Evolutionary conservation across 2,113 vertebrate genomes (phyloP), one percentile per base, ranked within the genome.

Genomic region (Alligator mississippiensis): DNA sequence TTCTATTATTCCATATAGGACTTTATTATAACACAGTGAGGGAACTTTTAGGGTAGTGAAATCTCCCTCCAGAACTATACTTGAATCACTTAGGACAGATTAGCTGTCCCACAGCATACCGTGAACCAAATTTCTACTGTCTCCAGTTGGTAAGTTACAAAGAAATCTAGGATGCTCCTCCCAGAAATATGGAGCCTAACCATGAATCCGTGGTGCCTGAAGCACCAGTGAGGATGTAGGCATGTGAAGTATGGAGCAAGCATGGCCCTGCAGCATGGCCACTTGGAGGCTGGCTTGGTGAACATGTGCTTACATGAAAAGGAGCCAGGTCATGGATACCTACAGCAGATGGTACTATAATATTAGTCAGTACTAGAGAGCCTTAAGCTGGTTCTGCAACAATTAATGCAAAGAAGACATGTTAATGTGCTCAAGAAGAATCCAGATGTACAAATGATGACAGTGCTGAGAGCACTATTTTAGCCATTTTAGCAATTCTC

Each of bases 11-110:
- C 47, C 9, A 47, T 47, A 47, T 9, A 47, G 22, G 70, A 47
- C 12, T 2, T 25, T 13, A 7, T 13, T 14, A 38, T 30, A 13
- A 22, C 19, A 34, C 68, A 34, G 30, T 24, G 19, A 47, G 22
- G 15, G 70, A 47, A 47, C 34, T 22, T 4, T 0, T 0, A 1
- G 54, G 3, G 3, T 68, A 60, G 68, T 28, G 28, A 76, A 30
- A 76, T 76, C 27, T 47, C 61, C 75, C n/a, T 70, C 70, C 47
- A 11, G 34, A 11, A 13, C 58, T 61, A 21, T 75, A 28, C 34
- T 47, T 47, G 47, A 47, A 47, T 47, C 47, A 47, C 47, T 47
- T 47, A 47, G 7, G 47, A 47, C 47, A 47, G 47, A 47, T 8
- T 47, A 47, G 47, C 47, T 47, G 47, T 47, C 47, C 47, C 47